Evolutionary conservation across 2,888 invertebrate genomes (phyloP), one percentile per base, ranked within the genome.

Genomic region (Rotaria socialis): DNA sequence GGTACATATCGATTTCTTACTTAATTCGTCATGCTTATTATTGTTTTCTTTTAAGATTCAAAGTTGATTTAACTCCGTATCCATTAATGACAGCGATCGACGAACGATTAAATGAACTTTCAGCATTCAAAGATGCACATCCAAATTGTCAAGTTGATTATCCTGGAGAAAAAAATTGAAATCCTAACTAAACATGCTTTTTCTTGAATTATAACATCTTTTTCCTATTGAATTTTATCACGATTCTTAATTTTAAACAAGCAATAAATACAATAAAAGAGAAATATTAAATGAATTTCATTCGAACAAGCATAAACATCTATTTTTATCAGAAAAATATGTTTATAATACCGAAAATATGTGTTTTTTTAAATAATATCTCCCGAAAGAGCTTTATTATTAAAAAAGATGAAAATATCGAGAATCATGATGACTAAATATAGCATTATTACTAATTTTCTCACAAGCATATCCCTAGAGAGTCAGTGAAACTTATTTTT

Each of bases 141-240:
- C 96, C 96, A 74, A 94, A 94, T 88, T 94, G 94, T 89, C 97
- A 97, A 92, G 96, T 96, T 7, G 98, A 98, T 92, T 96, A 96
- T 91, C 97, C 97, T 80, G 90, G 90, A n/a, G 90, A 90, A 56
- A 74, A 27, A 19, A 16, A 27, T 0, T 11, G 5, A 67, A 35
- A 67, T 14, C 67, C 2, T 67, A 67, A 58, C 24, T 56, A 24
- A 22, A 55, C 55, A 16, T 55, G 3, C 22, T 55, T 56, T 24
- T 56, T n/a, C 0, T 56, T 56, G 22, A 24, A 56, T 24, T 2
- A 56, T 56, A 24, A 56, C 8, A 56, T 56, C 24, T 56, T 56
- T 19, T 56, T 56, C 8, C 1, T 56, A 0, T 56, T 24, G 19
- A 6, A 1, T 56, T 56, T 24, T 24, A 56, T 55, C 22, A 22